Evolutionary conservation across 2,888 invertebrate genomes (phyloP), one percentile per base, ranked within the genome.

Genomic region (Cacoxenus indagator): DNA sequence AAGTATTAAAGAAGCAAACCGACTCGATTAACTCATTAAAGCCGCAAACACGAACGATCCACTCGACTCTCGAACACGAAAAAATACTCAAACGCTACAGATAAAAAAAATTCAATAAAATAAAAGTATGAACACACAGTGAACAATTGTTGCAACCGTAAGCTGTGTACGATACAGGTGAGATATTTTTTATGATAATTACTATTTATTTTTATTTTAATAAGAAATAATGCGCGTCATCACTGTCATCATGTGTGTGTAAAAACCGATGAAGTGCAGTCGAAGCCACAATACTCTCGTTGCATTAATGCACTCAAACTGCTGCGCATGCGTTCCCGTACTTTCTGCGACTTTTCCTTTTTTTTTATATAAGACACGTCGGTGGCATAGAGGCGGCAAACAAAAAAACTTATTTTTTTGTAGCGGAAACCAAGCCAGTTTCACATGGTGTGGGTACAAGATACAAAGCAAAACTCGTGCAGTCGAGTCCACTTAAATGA

Each of bases 381-480:
- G 17, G n/a, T 19, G 48, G 19, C 8, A 27, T 57, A 29, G 29
- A n/a, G n/a, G n/a, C n/a, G n/a, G n/a, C n/a, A n/a, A n/a, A 57
- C 29, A 26, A 19, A 19, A 5, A 24, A 24, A 14, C 43, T 9
- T 4, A 24, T 19, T 19, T 24, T 22, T 45, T 24, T 43, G 45
- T 31, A 62, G 24, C 61, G 61, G 61, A 62, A 62, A 62, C 24
- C 61, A 62, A 45, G 45, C 61, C 43, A 62, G 61, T 62, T 62
- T 62, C 19, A 31, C 59, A 29, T 59, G 27, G 45, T 62, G 61
- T 62, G 45, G 61, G 37, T 62, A 62, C 61, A n/a, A 5, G 6
- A 24, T 14, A 22, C 43, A 62, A n/a, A 26, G n/a, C 57, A 57
- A 57, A 9, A 43, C 48, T n/a, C 61, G 27, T 14, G 22, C 55